phyloP scores from a whole-genome alignment of 2,113 vertebrate genomes.

The Ivindomyrus marchei region DNA sequence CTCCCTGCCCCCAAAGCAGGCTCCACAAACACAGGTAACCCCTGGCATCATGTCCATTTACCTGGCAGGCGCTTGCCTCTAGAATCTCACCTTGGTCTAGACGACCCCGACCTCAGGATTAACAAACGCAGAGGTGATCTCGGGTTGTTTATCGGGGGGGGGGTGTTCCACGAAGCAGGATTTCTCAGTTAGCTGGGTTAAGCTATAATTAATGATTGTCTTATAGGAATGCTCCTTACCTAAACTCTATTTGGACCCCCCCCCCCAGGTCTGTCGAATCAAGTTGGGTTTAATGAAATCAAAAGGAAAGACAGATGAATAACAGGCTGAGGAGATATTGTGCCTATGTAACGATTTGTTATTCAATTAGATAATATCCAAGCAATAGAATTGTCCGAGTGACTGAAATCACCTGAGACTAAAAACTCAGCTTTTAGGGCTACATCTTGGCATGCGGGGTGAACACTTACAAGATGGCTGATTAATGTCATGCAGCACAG shows the following conservation, averaged over 20 bases:
- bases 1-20: not conserved
- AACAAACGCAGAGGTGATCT: not conserved
- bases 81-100: not conserved
- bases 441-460: not conserved
- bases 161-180: not conserved
- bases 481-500: not conserved
- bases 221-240: not conserved
- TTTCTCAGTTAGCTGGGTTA: not conserved
- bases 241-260: not conserved
- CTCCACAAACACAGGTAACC: not conserved
- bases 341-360: too few relatives aligned
- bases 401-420: not conserved
- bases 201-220: not conserved
- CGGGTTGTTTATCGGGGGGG: not conserved
- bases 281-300: not conserved
- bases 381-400: not conserved
- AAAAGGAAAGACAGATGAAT: not conserved
- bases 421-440: not conserved
- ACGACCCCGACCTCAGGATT: not conserved
- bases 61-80: not conserved
- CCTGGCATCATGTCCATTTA: not conserved
- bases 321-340: not conserved
- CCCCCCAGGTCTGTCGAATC: not conserved
- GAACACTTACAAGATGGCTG: not conserved
- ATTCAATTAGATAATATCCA: not conserved